phyloP scores from a whole-genome alignment of 2,113 vertebrate species.

The Hypocryptadius cinnamomeus region DNA sequence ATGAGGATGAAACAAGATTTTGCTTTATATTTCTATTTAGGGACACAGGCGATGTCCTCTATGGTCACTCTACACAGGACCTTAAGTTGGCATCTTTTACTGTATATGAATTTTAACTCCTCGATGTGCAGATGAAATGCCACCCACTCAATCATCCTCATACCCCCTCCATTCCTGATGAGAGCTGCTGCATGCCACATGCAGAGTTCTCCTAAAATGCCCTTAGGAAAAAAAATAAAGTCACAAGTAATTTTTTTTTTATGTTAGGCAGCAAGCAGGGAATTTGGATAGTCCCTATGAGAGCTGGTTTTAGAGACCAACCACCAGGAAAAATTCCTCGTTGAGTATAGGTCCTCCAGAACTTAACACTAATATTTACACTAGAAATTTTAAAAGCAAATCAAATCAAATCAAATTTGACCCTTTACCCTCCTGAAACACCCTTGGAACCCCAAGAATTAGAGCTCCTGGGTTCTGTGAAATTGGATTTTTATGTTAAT shows the following conservation, averaged over 20 bases:
- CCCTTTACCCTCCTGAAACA: background rate
- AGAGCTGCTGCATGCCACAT: background rate
- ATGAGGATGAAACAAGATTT: background rate
- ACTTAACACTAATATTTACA: background rate
- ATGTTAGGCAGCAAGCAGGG: background rate
- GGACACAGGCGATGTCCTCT: background rate
- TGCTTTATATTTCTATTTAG: background rate
- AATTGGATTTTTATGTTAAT: background rate
- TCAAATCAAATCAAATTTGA: background rate
- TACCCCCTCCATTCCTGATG: background rate
- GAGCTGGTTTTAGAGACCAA: background rate
- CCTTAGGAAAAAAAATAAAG: background rate
- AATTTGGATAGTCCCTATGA: background rate
- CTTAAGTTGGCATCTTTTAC: background rate
- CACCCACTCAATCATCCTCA: rapidly evolving
- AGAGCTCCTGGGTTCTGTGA: background rate
- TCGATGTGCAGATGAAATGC: background rate
- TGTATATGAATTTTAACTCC: background rate
- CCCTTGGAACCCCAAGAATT: background rate
- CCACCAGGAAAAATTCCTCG: background rate
- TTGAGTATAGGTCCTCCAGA: background rate
- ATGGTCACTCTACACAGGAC: no score
- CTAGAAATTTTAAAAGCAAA: background rate
- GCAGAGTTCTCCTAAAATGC: background rate
- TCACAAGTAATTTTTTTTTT: background rate